A percentile compares a stretch with the other conserved stretches of the same genome.
phyloP scores from a whole-genome alignment of 2,113 vertebrate species.

The Petrocephalus microphthalmus region DNA sequence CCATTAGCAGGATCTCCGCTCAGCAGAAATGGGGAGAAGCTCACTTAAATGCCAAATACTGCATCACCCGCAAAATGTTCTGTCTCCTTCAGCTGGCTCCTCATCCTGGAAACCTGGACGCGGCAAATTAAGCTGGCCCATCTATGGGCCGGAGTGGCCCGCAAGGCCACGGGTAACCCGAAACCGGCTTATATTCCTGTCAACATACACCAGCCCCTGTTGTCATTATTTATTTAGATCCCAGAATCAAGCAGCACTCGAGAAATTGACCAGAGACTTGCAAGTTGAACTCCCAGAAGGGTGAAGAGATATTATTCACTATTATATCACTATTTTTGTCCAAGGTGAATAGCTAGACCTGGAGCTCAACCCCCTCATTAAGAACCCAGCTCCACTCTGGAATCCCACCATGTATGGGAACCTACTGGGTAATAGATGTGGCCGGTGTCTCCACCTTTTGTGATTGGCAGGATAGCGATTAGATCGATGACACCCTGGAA shows the following conservation, averaged over 20 bases:
- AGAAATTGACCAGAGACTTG: not conserved
- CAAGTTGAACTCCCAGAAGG: not conserved
- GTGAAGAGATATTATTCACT: too few species aligned
- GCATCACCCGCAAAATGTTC: not conserved
- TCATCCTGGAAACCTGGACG: not conserved
- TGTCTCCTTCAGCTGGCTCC: not conserved
- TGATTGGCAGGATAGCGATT: not conserved
- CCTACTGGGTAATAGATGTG: not conserved
- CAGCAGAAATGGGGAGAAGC: not conserved
- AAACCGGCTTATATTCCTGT: constrained; percentile 1
- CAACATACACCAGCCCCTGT: not conserved
- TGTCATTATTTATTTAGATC: constrained; percentile 13
- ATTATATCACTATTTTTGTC: not conserved
- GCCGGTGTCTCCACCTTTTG: not conserved
- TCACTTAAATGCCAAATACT: not conserved
- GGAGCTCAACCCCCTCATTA: not conserved
- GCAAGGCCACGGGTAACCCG: not conserved
- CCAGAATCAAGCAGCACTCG: not conserved
- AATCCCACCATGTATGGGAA: not conserved
- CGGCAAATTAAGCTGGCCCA: not conserved
- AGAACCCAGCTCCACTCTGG: not conserved
- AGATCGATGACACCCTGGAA: not conserved
- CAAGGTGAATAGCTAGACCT: not conserved
- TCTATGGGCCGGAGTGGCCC: not conserved
- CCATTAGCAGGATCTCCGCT: constrained; percentile 1